These are phyloP conservation scores for Cyrtodaria siliqua DNA, from an alignment of 2,888 invertebrate species.

Conservation along the genomic window DNA sequence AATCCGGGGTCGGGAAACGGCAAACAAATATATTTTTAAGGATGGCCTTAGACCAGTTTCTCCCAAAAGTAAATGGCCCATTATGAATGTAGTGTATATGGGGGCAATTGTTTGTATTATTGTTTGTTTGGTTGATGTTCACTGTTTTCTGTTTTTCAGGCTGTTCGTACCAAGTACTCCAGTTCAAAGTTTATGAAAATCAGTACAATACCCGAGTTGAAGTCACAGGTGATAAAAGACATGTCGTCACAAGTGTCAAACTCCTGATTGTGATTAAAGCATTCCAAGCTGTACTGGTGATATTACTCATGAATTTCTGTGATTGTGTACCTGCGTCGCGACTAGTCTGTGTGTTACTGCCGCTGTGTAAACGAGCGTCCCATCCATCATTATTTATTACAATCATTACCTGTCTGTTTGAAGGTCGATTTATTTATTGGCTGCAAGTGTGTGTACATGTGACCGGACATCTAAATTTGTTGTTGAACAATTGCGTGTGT, in stretches of 20 bases:
- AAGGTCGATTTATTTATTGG: not conserved
- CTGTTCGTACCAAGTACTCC: constrained; percentile 86
- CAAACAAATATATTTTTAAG: no score
- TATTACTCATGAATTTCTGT: constrained; percentile 19
- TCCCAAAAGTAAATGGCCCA: no score
- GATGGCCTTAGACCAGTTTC: no score
- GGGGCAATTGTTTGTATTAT: not conserved
- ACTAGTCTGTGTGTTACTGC: not conserved
- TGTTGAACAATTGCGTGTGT: not conserved
- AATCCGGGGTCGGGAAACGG: no score
- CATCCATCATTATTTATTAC: constrained; percentile 2
- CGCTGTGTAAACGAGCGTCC: not conserved
- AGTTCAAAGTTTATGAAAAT: constrained; percentile 86
- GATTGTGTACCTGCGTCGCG: not conserved
- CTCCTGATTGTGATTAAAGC: not conserved
- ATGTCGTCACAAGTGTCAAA: constrained; percentile 54
- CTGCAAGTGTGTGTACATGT: not conserved
- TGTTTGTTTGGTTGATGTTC: not conserved
- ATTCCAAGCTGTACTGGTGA: constrained; percentile 39
- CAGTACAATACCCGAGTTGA: constrained; percentile 83
- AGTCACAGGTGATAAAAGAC: constrained; percentile 73
- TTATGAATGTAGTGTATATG: no score
- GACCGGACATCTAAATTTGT: not conserved
- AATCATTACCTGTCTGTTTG: not conserved
- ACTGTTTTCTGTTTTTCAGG: constrained; percentile 76